A percentile compares a stretch with the other conserved stretches of the same genome.
Conservation (phyloP, 2,113 vertebrate species). For the Natator depressus region DNA sequence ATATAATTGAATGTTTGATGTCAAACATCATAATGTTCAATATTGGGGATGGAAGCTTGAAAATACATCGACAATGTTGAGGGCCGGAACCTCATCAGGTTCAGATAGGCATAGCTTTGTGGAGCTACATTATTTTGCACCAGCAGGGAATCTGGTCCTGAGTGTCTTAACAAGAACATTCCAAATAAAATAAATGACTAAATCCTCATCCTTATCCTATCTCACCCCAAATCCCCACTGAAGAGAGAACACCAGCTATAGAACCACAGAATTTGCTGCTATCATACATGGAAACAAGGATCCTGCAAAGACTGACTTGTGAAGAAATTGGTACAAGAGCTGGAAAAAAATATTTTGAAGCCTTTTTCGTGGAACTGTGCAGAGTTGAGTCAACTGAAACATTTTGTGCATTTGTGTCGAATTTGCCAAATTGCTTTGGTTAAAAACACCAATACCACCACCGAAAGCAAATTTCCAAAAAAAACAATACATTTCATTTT, state of each 20-base stretch:
- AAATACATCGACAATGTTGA: not conserved
- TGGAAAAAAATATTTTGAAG: not conserved
- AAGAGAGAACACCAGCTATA: not conserved
- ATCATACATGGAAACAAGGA: not conserved
- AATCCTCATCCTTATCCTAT: rapidly evolving
- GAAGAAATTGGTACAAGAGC: not conserved
- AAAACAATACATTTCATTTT: not conserved
- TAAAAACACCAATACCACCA: not conserved
- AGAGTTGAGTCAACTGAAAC: not conserved
- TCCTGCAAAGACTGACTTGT: not conserved
- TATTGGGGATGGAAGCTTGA: constrained; percentile 26
- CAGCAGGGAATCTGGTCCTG: not conserved
- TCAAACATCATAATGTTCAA: not conserved
- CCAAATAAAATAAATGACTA: not conserved
- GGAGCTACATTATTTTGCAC: not conserved
- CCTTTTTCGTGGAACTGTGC: not conserved
- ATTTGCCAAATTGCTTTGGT: not conserved
- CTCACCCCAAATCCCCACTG: not conserved
- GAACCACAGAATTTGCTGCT: not conserved
- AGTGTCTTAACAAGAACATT: not conserved
- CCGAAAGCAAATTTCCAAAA: not conserved
- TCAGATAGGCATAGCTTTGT: constrained; percentile 10
- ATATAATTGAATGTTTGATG: not conserved
- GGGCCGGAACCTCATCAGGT: constrained; percentile 30
- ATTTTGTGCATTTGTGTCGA: not conserved